Conservation (phyloP, 2,113 vertebrate species). For the Chamaetylas fuelleborni region DNA sequence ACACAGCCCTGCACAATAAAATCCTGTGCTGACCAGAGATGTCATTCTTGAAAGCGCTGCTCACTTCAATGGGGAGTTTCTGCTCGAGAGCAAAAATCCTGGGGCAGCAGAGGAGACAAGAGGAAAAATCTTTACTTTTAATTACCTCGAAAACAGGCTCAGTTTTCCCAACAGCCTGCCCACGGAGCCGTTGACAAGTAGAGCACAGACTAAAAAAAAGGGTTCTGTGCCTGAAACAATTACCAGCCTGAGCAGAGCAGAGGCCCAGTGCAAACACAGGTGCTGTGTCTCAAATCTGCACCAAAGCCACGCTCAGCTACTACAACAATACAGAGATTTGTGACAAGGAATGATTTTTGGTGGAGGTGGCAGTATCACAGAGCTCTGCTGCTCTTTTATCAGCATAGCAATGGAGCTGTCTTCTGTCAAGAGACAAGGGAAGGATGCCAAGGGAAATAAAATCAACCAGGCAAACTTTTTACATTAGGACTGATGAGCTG, state of each 20-base stretch:
- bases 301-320: not conserved
- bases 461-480: slow-evolving; percentile 11
- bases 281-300: not conserved
- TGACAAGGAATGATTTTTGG: slow-evolving; percentile 30
- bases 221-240: slow-evolving; percentile 9
- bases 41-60: not conserved
- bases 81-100: slow-evolving; percentile 19
- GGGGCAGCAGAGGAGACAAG: not conserved
- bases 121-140: slow-evolving; percentile 59
- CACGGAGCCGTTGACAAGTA: not conserved
- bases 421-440: not conserved
- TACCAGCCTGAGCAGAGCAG: not conserved
- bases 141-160: slow-evolving; percentile 38
- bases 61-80: not conserved
- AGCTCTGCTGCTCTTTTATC: slow-evolving; percentile 27
- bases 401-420: slow-evolving; percentile 4
- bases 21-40: slow-evolving; percentile 4
- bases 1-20: not conserved
- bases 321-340: not conserved
- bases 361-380: not conserved
- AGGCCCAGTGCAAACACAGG: not conserved
- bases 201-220: not conserved
- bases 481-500: not conserved
- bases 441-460: slow-evolving; percentile 51
- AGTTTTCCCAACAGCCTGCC: not conserved